Evolutionary conservation across 2,113 vertebrate genomes (phyloP).

Genomic region (Corythornis madagascariensis): DNA sequence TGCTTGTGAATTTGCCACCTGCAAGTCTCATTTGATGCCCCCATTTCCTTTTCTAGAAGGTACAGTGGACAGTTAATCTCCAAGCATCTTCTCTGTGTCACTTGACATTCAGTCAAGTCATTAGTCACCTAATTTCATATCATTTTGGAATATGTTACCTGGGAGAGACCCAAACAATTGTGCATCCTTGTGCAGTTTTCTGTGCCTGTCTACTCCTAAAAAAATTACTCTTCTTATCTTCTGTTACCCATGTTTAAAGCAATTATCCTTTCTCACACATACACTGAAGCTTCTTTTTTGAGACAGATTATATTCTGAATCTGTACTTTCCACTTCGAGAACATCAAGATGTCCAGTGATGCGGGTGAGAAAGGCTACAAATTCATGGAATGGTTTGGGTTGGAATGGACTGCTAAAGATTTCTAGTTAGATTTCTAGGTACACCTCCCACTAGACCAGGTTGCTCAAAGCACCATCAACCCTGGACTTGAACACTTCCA

Average conservation of each 20-base stretch:
- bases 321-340: neutral
- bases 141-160: neutral
- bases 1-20: neutral
- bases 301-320: neutral
- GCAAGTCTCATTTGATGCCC: neutral
- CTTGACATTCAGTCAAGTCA: neutral
- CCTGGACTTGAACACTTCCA: neutral
- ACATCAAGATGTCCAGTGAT: neutral
- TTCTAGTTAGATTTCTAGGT: neutral
- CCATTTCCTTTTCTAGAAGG: neutral
- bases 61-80: neutral
- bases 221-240: neutral
- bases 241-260: neutral
- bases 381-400: neutral
- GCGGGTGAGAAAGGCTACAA: neutral
- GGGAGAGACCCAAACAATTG: neutral
- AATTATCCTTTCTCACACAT: neutral
- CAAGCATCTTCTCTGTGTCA: neutral
- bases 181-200: neutral
- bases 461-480: accelerated
- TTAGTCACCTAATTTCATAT: neutral
- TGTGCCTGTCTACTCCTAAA: neutral
- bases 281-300: neutral
- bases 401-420: neutral
- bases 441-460: neutral